Evolutionary conservation across 2,888 invertebrate genomes (phyloP).

Genomic region (Dichetophora obliterata): DNA sequence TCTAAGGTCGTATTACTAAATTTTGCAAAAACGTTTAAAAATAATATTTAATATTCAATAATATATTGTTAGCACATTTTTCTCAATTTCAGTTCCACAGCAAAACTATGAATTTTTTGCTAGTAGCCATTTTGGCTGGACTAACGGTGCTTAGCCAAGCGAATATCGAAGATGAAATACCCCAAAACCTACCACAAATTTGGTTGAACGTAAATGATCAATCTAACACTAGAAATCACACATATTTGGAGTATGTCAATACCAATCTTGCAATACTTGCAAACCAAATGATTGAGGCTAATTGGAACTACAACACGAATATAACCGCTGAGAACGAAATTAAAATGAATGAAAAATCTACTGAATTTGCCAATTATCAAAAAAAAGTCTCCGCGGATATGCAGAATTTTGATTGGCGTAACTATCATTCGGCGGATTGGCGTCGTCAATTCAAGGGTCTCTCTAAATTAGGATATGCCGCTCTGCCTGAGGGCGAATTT

Average conservation of each 20-base stretch:
- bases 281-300: slow-evolving; percentile 75
- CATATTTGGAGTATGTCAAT: slow-evolving; percentile 76
- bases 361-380: slow-evolving; percentile 63
- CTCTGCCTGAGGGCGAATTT: slow-evolving; percentile 78
- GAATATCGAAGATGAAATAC: slow-evolving; percentile 69
- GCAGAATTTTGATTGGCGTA: slow-evolving; percentile 78
- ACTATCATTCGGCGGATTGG: too few relatives aligned
- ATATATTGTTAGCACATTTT: too few relatives aligned
- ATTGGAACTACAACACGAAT: slow-evolving; percentile 84
- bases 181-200: too few relatives aligned
- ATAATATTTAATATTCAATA: too few relatives aligned
- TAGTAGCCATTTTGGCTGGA: slow-evolving; percentile 43
- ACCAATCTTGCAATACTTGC: slow-evolving; percentile 73
- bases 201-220: too few relatives aligned
- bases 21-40: too few relatives aligned
- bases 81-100: too few relatives aligned
- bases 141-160: slow-evolving; percentile 54
- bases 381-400: slow-evolving; percentile 66
- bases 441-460: too few relatives aligned
- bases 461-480: too few relatives aligned
- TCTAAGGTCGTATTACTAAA: too few relatives aligned
- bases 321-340: slow-evolving; percentile 80
- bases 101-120: slow-evolving; percentile 46
- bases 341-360: slow-evolving; percentile 65
- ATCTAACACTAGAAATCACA: too few relatives aligned